Evolutionary conservation across 2,888 invertebrate genomes (phyloP).

Genomic region (Parnassius apollo): DNA sequence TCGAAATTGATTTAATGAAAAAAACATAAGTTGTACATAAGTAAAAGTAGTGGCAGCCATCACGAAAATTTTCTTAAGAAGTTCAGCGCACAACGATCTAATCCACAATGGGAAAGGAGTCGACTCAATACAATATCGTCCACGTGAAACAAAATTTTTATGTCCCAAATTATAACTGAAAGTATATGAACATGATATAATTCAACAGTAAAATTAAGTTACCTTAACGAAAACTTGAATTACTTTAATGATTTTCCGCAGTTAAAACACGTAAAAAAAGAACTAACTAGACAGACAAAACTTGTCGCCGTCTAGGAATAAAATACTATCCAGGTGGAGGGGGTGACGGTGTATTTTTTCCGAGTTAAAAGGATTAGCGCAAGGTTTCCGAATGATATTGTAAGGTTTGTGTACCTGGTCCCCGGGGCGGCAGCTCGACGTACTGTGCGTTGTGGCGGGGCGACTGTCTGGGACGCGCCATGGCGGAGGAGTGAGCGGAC

Average conservation of each 20-base stretch:
- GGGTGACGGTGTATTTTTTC: not conserved
- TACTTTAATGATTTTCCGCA: not conserved
- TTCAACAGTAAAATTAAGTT: not conserved
- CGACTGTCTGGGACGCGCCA: conserved; percentile 78
- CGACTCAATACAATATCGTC: not conserved
- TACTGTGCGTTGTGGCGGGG: conserved; percentile 69
- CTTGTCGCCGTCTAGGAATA: not conserved
- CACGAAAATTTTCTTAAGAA: too few relatives aligned
- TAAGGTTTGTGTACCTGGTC: conserved; percentile 62
- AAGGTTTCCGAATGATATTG: conserved; percentile 5
- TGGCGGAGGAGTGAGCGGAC: conserved; percentile 69
- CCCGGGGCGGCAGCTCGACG: conserved; percentile 72
- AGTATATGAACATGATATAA: not conserved
- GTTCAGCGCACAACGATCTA: too few relatives aligned
- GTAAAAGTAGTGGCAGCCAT: too few relatives aligned
- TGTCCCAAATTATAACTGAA: not conserved
- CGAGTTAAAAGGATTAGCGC: not conserved
- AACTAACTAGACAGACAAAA: not conserved
- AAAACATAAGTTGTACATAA: too few relatives aligned
- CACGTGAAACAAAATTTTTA: not conserved
- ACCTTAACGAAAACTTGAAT: not conserved
- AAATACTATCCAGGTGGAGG: not conserved
- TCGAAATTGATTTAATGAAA: too few relatives aligned
- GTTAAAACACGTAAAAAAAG: conserved; percentile 12
- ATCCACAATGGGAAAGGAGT: not conserved